Base-by-base conservation (phyloP, 2,888 invertebrate species). In the Seira musarum region DNA sequence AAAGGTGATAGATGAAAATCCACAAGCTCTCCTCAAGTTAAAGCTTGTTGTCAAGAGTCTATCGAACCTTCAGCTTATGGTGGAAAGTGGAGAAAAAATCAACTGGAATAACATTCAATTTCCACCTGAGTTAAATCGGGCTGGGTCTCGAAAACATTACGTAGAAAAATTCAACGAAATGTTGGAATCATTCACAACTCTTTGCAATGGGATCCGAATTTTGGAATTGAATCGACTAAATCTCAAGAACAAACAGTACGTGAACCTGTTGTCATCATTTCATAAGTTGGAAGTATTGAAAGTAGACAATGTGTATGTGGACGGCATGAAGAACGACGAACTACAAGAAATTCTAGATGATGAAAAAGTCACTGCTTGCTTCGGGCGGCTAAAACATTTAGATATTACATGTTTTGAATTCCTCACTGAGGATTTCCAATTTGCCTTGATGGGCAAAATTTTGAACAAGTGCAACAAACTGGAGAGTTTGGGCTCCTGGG, bases 41-140 rank as follows among this genome's bases (percentile, higher is more conserved):
- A 65, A 60, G 60, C 70, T 77, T 10, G 60, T 25, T 17, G 65
- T 70, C 13, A 70, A 60, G 10, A 30, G 30, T 40, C 35, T 76
- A 15, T 70, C 69, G 15, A 57, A 57, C 17, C 65, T 77, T 57
- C 65, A 77, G 19, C 22, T 17, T 15, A 10, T 77, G n/a, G 66
- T 71, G 1, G 57, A 65, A 21, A 65, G 64, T 46, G 70, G 64
- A 24, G 65, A 49, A 13, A 1, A 61, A 10, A 40, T 77, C 1
- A 64, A 65, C 8, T 77, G 77, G 77, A 77, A 66, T 65, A 70
- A 77, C 71, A 57, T 77, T 70, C 77, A 65, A 21, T 77, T 77
- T 65, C 77, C 71, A 2, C 70, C 70, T 10, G 70, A 65, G 40
- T 30, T 77, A 19, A 65, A 71, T 19, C 65, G 65, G 25, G 60